A percentile compares a stretch with the other conserved stretches of the same genome.
phyloP scores from a whole-genome alignment of 1,140 invertebrate genomes.

The Temnothorax curvispinosus region DNA sequence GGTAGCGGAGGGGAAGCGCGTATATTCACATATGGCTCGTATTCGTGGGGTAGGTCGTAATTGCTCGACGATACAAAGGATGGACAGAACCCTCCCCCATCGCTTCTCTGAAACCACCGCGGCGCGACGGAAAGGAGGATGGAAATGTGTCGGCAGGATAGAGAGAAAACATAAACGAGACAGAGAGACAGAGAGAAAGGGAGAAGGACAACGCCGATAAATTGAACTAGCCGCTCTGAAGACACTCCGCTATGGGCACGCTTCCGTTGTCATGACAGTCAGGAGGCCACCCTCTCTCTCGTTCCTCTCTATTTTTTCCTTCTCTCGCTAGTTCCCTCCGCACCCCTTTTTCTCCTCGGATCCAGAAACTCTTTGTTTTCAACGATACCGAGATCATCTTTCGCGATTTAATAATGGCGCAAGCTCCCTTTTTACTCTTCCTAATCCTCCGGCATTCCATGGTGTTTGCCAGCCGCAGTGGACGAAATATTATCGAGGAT shows the following conservation, averaged over 20 bases:
- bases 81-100: constrained; percentile 79
- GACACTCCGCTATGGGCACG: constrained; percentile 62
- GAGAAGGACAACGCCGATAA: constrained; percentile 56
- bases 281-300: constrained; percentile 17
- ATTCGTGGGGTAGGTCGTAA: constrained; percentile 82
- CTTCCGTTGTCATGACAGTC: constrained; percentile 62
- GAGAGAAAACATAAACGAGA: constrained; percentile 46
- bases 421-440: constrained; percentile 3
- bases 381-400: constrained; percentile 56
- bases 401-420: constrained; percentile 69
- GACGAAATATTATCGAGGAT: constrained; percentile 61
- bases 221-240: constrained; percentile 67
- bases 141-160: constrained; percentile 41
- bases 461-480: constrained; percentile 37
- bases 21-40: constrained; percentile 62
- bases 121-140: constrained; percentile 49
- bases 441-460: constrained; percentile 30
- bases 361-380: constrained; percentile 53
- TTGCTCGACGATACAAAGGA: constrained; percentile 83
- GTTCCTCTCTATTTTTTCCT: neutral
- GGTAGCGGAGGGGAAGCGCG: neutral
- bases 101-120: constrained; percentile 72
- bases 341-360: neutral
- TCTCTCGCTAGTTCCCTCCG: neutral
- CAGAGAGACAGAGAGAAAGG: constrained; percentile 54